Conservation (phyloP, 2,797 vertebrate genomes). For the Danio kyathit region DNA sequence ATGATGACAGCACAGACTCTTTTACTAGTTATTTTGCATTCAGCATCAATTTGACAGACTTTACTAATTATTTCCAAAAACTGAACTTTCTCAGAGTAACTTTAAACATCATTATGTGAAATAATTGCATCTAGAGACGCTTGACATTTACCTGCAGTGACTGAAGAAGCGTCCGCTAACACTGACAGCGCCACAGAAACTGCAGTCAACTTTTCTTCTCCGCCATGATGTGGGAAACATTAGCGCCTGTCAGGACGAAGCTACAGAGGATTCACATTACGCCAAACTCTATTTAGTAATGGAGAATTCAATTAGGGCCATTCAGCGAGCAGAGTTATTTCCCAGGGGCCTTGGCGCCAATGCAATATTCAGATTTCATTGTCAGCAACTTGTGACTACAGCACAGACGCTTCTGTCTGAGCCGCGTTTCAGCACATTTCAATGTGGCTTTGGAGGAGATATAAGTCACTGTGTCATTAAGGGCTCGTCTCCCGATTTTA, state of each 20-base stretch:
- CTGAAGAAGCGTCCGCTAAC: constrained; percentile 79
- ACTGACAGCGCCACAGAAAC: constrained; percentile 88
- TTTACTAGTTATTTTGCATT: too few relatives aligned
- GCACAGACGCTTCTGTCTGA: constrained; percentile 5
- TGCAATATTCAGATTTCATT: constrained; percentile 88
- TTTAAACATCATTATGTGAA: not conserved
- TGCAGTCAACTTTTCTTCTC: constrained; percentile 80
- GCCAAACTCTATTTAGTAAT: constrained; percentile 92
- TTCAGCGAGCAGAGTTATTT: constrained; percentile 84
- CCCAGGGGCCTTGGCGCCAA: constrained; percentile 78
- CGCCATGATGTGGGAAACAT: constrained; percentile 83
- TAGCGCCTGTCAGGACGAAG: constrained; percentile 85
- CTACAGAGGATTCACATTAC: constrained; percentile 90
- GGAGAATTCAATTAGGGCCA: constrained; percentile 94
- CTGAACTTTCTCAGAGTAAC: not conserved
- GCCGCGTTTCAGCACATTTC: not conserved
- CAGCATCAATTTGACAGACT: too few relatives aligned
- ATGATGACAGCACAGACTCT: too few relatives aligned
- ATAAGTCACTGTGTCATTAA: constrained; percentile 2
- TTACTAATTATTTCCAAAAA: too few relatives aligned
- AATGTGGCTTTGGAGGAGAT: not conserved
- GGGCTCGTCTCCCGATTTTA: not conserved
- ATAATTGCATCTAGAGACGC: constrained; percentile 13
- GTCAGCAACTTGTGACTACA: constrained; percentile 57
- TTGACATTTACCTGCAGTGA: constrained; percentile 8